These are phyloP conservation scores for Phthorimaea operculella DNA, from an alignment of 1,140 invertebrate genomes.

Conservation along the genomic window DNA sequence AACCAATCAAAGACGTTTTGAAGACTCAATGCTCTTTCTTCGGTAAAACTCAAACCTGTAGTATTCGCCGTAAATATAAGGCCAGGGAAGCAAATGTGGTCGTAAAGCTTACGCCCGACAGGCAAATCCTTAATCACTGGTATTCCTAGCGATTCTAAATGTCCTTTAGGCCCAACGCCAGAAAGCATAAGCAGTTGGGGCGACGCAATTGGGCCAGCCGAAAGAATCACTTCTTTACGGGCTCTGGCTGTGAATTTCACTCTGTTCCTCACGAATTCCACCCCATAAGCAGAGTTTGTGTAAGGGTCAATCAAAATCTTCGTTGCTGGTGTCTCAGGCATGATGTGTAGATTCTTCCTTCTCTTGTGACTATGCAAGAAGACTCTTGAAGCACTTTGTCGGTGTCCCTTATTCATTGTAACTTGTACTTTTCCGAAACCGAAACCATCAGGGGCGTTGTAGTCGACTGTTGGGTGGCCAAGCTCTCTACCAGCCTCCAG, in stretches of 20 bases:
- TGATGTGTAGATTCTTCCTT: constrained; percentile 75
- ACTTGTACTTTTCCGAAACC: constrained; percentile 75
- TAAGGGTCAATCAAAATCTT: constrained; percentile 73
- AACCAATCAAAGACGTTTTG: constrained; percentile 43
- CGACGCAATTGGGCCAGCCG: constrained; percentile 71
- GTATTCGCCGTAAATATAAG: constrained; percentile 70
- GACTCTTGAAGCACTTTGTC: constrained; percentile 68
- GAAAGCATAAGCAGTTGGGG: constrained; percentile 75
- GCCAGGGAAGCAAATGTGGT: constrained; percentile 74
- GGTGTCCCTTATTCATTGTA: constrained; percentile 66
- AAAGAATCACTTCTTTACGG: constrained; percentile 71
- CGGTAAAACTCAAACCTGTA: constrained; percentile 51
- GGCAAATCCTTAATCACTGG: constrained; percentile 60
- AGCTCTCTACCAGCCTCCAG: constrained; percentile 68
- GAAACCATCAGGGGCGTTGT: constrained; percentile 57
- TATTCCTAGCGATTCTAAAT: constrained; percentile 68
- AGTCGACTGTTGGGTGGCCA: constrained; percentile 67
- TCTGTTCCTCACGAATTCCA: constrained; percentile 70
- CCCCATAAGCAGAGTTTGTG: constrained; percentile 73
- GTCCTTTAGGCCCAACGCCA: constrained; percentile 71
- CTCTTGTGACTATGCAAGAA: constrained; percentile 70
- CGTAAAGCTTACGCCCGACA: constrained; percentile 72
- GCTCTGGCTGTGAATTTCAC: constrained; percentile 46
- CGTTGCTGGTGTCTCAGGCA: constrained; percentile 68
- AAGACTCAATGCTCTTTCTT: constrained; percentile 30